phyloP scores from a whole-genome alignment of 2,888 invertebrate species.

The Catocala nupta region DNA sequence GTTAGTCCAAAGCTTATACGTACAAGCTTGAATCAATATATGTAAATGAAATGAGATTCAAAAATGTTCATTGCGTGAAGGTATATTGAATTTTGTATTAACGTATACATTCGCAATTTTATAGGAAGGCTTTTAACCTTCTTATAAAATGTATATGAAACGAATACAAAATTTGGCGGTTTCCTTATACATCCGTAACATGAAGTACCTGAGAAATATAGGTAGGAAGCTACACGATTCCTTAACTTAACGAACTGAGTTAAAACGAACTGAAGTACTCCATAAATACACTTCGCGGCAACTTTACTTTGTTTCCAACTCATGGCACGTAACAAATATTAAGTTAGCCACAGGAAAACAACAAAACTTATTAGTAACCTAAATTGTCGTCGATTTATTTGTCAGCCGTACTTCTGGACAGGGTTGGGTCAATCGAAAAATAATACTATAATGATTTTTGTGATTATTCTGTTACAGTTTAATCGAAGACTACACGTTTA shows the following conservation, averaged over 20 bases:
- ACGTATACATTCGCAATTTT: too few relatives aligned
- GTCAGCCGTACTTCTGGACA: conserved; percentile 20
- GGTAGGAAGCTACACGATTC: background rate
- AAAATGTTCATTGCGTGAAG: too few relatives aligned
- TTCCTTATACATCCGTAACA: too few relatives aligned
- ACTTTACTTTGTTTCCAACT: conserved; percentile 22
- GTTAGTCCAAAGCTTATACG: too few relatives aligned
- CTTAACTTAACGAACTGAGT: background rate
- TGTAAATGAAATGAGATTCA: too few relatives aligned
- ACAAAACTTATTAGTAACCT: conserved; percentile 58
- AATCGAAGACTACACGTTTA: too few relatives aligned
- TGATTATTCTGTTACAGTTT: too few relatives aligned
- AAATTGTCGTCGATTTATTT: conserved; percentile 58
- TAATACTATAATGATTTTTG: background rate
- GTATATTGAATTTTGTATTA: too few relatives aligned
- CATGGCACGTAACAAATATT: conserved; percentile 48
- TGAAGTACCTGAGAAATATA: background rate
- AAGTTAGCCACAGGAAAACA: conserved; percentile 50
- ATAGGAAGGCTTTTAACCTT: too few relatives aligned
- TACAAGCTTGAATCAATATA: too few relatives aligned
- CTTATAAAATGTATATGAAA: too few relatives aligned
- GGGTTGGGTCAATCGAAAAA: conserved; percentile 17
- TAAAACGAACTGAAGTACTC: background rate
- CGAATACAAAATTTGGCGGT: too few relatives aligned
- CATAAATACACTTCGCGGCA: conserved; percentile 3